These are phyloP conservation scores for Chaitophorus viminalis DNA, from an alignment of 2,888 invertebrate genomes.

Conservation along the genomic window DNA sequence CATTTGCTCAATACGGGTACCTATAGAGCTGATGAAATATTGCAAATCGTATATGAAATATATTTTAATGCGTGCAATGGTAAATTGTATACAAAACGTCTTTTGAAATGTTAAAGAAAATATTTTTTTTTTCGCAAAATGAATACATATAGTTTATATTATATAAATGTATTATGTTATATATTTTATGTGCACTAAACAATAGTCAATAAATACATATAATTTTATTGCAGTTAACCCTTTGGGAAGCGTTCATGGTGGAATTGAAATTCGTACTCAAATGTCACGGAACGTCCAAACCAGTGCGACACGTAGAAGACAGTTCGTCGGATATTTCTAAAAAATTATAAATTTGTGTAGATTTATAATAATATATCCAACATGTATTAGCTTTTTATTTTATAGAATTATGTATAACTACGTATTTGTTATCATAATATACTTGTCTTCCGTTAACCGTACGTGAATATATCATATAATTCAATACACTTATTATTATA, in stretches of 20 bases:
- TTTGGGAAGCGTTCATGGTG: conserved; percentile 66
- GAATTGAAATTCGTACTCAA: conserved; percentile 68
- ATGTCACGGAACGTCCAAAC: conserved; percentile 67
- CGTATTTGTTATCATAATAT: not conserved
- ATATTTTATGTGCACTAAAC: not conserved
- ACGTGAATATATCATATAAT: not conserved
- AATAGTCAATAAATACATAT: not conserved
- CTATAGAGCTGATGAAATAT: too few species aligned
- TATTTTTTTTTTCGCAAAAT: too few species aligned
- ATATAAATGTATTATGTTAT: not conserved
- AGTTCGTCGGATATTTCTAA: conserved; percentile 25
- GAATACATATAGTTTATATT: not conserved
- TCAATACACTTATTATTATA: too few species aligned
- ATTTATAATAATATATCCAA: not conserved
- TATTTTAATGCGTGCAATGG: too few species aligned
- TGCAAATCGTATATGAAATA: too few species aligned
- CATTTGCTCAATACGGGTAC: too few species aligned
- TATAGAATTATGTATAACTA: not conserved
- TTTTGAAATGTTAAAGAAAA: too few species aligned
- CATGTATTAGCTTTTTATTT: not conserved
- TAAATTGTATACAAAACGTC: too few species aligned
- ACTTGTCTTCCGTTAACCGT: not conserved
- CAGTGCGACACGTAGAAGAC: conserved; percentile 64
- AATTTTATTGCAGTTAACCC: conserved; percentile 65
- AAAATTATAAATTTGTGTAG: not conserved